phyloP scores from a whole-genome alignment of 2,888 invertebrate species.

The Syrista parreyssii region DNA sequence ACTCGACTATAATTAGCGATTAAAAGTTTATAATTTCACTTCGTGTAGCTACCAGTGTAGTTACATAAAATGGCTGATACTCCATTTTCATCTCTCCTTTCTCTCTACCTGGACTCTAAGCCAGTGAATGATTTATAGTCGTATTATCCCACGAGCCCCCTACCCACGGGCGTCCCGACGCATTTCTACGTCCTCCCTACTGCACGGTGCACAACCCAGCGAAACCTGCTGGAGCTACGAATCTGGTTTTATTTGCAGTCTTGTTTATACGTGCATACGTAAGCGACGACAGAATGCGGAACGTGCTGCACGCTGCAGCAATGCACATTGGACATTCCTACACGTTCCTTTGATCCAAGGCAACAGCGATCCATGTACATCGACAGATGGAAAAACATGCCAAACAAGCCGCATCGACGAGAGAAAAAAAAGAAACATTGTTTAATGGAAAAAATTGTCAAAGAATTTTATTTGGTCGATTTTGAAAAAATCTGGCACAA shows the following conservation, averaged over 20 bases:
- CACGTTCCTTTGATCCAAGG: too few relatives aligned
- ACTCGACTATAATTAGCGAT: slow-evolving; percentile 46
- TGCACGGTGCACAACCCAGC: too few relatives aligned
- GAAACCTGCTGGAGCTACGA: background rate
- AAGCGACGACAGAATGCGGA: background rate
- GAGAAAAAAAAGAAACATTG: too few relatives aligned
- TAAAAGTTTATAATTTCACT: slow-evolving; percentile 39
- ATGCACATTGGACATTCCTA: background rate
- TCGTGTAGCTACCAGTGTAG: background rate
- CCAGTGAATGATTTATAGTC: background rate
- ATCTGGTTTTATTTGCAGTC: background rate
- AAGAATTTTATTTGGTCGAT: too few relatives aligned
- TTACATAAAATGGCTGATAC: background rate
- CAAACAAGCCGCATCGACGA: too few relatives aligned
- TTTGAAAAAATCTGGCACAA: too few relatives aligned
- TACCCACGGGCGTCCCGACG: background rate
- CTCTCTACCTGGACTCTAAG: too few relatives aligned
- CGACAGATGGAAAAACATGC: too few relatives aligned
- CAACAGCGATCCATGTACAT: too few relatives aligned
- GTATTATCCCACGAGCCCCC: background rate
- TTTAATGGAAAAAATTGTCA: too few relatives aligned
- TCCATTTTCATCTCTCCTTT: background rate
- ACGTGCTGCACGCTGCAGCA: background rate
- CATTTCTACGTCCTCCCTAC: too few relatives aligned
- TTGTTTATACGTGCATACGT: background rate